Conservation (phyloP, 2,888 invertebrate species). For the Thymelicus sylvestris region DNA sequence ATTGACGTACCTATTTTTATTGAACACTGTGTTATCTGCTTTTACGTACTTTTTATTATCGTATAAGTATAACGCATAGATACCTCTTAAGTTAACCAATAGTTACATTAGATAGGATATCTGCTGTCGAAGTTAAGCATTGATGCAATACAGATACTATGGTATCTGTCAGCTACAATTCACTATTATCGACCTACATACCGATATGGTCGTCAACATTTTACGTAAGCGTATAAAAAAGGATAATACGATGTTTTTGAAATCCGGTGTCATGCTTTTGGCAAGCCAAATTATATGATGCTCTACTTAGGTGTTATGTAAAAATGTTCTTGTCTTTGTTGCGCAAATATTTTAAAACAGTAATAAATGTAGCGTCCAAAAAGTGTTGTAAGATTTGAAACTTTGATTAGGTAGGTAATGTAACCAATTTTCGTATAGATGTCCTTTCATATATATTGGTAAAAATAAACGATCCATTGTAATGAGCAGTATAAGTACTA, state of each 20-base stretch:
- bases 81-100: no score
- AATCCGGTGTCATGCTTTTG: background rate
- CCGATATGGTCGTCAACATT: constrained; percentile 14
- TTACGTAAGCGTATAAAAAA: constrained; percentile 10
- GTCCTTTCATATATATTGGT: no score
- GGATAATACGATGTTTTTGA: constrained; percentile 2
- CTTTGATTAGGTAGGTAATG: background rate
- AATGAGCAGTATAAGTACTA: no score
- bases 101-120: background rate
- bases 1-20: no score
- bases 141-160: background rate
- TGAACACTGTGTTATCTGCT: no score
- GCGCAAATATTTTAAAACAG: background rate
- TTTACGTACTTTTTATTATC: no score
- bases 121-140: background rate
- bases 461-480: no score
- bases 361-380: background rate
- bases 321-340: background rate
- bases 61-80: no score
- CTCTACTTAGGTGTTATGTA: background rate
- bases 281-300: background rate
- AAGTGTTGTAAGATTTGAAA: no score
- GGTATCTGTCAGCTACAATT: background rate
- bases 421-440: background rate
- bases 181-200: constrained; percentile 18